Evolutionary conservation across 2,888 invertebrate species (phyloP), one percentile per base, ranked within the genome.

Genomic region (Agrotis clavis): DNA sequence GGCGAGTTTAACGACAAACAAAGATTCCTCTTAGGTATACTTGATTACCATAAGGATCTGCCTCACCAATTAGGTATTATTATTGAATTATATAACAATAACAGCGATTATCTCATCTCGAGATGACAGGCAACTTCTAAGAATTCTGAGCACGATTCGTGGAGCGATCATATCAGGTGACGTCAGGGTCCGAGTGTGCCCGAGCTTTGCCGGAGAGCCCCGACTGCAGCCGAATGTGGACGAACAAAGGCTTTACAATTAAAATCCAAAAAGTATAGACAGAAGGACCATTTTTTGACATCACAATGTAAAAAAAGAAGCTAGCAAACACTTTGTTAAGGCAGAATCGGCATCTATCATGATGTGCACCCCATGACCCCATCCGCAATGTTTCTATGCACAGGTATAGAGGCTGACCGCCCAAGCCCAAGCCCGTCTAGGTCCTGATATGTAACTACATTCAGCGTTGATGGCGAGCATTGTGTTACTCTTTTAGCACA

Each of bases 211-310:
- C 80, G 82, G 82, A 47, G 57, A 59, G 16, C 11, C 21, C 63
- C 81, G 70, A 76, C 51, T 65, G 57, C 54, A 74, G 59, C 67
- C 77, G 80, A 83, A 54, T 72, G 74, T 62, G 53, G 65, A 62
- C 61, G 64, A 79, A 84, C 85, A 82, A 83, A 86, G 78, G 63
- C 73, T 79, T 80, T 68, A 68, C 79, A 77, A 83, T 82, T 80
- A 71, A 70, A 47, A 61, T 11, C 13, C 5, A 30, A 57, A 57
- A 35, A 14, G 21, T 0, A 30, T 1, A 7, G 13, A 47, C 82
- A 80, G 79, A 67, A 80, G 66, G 51, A 50, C 51, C 45, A 82
- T 25, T 69, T 7, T 4, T 25, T 35, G 5, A n/a, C n/a, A 5
- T 5, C 4, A 21, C 16, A 4, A 21, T 48, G 3, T 14, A 18